Conservation (phyloP, 2,888 invertebrate species). For the Pristionchus arcanus region DNA sequence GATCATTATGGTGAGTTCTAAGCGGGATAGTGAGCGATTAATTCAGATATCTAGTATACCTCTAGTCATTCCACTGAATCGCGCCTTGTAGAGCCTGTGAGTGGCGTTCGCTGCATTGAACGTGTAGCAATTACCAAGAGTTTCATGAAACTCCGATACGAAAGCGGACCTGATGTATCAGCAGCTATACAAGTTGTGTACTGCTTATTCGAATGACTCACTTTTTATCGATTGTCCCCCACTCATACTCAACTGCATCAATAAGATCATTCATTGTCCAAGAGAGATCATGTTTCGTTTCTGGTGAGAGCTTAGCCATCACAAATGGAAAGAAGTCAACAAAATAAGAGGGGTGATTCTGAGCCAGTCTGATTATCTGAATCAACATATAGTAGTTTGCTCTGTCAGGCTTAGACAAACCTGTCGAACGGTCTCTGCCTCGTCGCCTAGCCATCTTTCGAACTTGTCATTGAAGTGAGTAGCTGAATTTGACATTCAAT, state of each 20-base stretch:
- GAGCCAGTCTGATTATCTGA: not conserved
- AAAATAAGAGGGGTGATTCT: not conserved
- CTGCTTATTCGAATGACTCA: not conserved
- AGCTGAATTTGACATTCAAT: not conserved
- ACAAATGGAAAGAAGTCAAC: not conserved
- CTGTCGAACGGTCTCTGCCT: not conserved
- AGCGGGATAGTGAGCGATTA: not conserved
- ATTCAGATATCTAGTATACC: not conserved
- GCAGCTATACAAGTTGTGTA: not conserved
- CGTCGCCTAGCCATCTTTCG: not conserved
- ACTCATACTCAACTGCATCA: not conserved
- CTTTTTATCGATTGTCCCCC: not conserved
- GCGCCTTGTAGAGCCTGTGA: not conserved
- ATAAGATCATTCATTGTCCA: not conserved
- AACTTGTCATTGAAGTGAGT: not conserved
- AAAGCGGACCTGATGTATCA: not conserved
- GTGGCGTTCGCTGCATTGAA: not conserved
- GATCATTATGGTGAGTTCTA: not conserved
- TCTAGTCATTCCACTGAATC: not conserved
- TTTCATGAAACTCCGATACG: not conserved
- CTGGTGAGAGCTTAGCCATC: not conserved
- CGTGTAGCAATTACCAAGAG: constrained; percentile 14
- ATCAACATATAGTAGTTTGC: not conserved
- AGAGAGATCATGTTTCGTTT: not conserved
- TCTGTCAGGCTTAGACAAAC: not conserved